Evolutionary conservation across 2,113 vertebrate species (phyloP).

Genomic region (Paracanthobrama guichenoti): DNA sequence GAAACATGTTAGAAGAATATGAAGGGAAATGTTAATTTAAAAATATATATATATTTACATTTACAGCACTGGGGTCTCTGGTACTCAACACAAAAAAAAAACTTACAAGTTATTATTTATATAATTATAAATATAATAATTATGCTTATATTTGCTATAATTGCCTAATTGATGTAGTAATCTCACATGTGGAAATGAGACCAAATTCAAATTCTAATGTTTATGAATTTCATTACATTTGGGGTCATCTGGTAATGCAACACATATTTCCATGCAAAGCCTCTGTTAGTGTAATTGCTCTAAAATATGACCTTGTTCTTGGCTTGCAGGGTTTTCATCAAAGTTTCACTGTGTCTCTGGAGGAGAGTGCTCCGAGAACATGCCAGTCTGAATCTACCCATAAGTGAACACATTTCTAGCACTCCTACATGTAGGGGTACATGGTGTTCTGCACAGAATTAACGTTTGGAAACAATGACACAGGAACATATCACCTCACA

Average conservation of each 20-base stretch:
- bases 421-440: not conserved
- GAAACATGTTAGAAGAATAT: not conserved
- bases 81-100: not conserved
- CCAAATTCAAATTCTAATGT: conserved; percentile 7
- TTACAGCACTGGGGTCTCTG: conserved; percentile 8
- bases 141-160: not conserved
- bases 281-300: conserved; percentile 52
- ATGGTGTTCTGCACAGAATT: conserved; percentile 30
- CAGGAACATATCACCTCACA: conserved; percentile 15
- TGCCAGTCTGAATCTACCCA: conserved; percentile 33
- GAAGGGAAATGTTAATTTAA: not conserved
- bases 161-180: not conserved
- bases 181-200: conserved; percentile 8
- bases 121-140: not conserved
- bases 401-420: not conserved
- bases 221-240: conserved; percentile 54
- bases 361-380: conserved; percentile 33
- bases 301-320: conserved; percentile 57
- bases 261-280: conserved; percentile 53
- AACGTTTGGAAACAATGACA: conserved; percentile 32
- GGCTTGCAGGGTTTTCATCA: conserved; percentile 50
- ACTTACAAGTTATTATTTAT: not conserved
- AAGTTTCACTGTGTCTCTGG: conserved; percentile 52
- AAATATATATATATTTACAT: not conserved
- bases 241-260: conserved; percentile 50